Evolutionary conservation across 2,797 vertebrate genomes (phyloP).

Genomic region (Tamandua tetradactyla): DNA sequence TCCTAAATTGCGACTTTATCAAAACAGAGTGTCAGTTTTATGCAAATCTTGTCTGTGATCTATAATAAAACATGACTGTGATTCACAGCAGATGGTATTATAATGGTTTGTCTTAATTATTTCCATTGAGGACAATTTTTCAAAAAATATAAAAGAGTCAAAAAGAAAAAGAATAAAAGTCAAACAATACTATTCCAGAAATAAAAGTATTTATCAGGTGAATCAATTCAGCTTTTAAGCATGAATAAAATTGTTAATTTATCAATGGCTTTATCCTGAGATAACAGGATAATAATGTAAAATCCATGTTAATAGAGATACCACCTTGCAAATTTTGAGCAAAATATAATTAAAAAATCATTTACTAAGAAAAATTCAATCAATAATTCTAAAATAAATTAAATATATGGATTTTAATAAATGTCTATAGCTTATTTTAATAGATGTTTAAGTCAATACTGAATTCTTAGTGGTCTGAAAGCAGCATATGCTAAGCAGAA

Average conservation of each 20-base stretch:
- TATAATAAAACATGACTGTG: background rate
- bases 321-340: background rate
- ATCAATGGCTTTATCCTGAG: conserved; percentile 2
- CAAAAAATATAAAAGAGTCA: background rate
- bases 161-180: background rate
- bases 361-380: background rate
- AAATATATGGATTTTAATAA: background rate
- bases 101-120: conserved; percentile 4
- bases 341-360: background rate
- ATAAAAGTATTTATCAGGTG: background rate
- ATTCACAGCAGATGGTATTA: background rate
- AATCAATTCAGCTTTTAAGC: conserved; percentile 30
- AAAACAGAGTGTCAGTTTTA: conserved; percentile 41
- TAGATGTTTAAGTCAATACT: background rate
- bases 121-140: background rate
- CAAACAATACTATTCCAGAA: background rate
- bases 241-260: conserved; percentile 16
- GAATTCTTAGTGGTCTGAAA: background rate
- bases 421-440: background rate
- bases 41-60: background rate
- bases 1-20: conserved; percentile 25
- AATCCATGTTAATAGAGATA: background rate
- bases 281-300: background rate
- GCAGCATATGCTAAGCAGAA: background rate
- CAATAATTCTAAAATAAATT: background rate